A percentile compares a stretch with the other conserved stretches of the same genome.
Evolutionary conservation across 2,797 vertebrate species (phyloP).

Genomic region (Micromesistius poutassou): DNA sequence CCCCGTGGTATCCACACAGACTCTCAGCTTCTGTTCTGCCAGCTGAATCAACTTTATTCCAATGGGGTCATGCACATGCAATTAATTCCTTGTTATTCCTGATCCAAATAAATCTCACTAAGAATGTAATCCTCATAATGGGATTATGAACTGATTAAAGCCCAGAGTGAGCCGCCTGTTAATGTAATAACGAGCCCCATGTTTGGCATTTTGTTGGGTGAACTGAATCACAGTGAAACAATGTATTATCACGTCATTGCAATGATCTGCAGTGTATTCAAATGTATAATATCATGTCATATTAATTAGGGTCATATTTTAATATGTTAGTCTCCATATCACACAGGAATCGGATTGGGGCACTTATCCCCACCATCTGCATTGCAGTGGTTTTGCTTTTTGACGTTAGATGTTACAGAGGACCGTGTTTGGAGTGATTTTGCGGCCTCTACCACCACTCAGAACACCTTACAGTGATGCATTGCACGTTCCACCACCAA

Average conservation of each 20-base stretch:
- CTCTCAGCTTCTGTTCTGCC: constrained; percentile 55
- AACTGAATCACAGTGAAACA: neutral
- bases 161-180: constrained; percentile 53
- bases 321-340: neutral
- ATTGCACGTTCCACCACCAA: neutral
- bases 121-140: constrained; percentile 74
- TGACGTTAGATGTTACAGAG: neutral
- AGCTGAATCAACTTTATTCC: constrained; percentile 56
- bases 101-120: constrained; percentile 72
- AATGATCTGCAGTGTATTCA: neutral
- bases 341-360: neutral
- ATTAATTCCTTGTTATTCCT: constrained; percentile 72
- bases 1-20: neutral
- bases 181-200: constrained; percentile 49
- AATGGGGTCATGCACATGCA: constrained; percentile 69
- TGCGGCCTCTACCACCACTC: neutral
- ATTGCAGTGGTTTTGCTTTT: neutral
- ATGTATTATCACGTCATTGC: neutral
- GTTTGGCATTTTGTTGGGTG: constrained; percentile 24
- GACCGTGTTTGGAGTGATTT: neutral
- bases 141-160: constrained; percentile 68
- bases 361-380: neutral
- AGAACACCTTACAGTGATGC: neutral
- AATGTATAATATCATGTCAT: neutral
- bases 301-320: neutral